Evolutionary conservation across 92 coral and sea anemone genomes (phyloP).

Genomic region (Anthopleura xanthogrammica): DNA sequence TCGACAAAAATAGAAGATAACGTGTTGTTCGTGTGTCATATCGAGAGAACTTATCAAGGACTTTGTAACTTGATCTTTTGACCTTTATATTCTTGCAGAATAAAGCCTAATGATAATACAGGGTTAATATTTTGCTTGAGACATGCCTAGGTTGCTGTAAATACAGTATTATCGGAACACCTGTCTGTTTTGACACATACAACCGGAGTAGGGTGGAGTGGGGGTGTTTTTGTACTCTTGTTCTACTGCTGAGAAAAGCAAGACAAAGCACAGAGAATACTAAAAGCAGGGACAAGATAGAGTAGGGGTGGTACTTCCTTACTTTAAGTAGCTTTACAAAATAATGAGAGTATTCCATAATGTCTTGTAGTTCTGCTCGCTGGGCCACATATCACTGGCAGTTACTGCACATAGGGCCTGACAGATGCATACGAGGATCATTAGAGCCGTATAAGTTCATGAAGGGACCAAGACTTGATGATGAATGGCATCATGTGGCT

Average conservation of each 20-base stretch:
- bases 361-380: constrained; percentile 48
- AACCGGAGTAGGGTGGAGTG: too few relatives aligned
- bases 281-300: too few relatives aligned
- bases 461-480: constrained; percentile 73
- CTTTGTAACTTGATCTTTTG: background rate
- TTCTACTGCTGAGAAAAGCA: too few relatives aligned
- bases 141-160: background rate
- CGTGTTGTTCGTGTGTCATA: background rate
- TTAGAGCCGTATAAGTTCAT: constrained; percentile 84
- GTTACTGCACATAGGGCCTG: constrained; percentile 82
- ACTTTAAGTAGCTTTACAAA: background rate
- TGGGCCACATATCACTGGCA: constrained; percentile 89
- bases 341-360: background rate
- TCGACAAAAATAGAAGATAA: background rate
- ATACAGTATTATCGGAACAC: too few relatives aligned
- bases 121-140: background rate
- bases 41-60: background rate
- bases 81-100: background rate
- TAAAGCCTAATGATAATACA: background rate
- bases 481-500: constrained; percentile 81
- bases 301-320: background rate
- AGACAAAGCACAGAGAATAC: too few relatives aligned
- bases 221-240: too few relatives aligned
- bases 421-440: constrained; percentile 79
- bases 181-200: too few relatives aligned